A percentile compares a stretch with the other conserved stretches of the same genome.
Conservation (phyloP, 2,888 invertebrate species). For the Hyposoter dolosus region DNA sequence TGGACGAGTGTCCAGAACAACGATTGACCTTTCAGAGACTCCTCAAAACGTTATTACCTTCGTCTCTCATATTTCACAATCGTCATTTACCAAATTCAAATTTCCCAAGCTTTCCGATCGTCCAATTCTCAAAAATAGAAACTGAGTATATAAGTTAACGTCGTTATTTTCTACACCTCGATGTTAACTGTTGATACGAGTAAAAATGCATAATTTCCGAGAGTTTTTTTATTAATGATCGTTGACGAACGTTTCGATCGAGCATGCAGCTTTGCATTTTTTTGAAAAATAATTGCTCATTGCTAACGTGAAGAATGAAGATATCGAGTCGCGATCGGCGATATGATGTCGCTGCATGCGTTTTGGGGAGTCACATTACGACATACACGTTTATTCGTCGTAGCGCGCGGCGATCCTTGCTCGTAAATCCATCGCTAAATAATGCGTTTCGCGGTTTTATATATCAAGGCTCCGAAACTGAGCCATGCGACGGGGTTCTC, state of each 20-base stretch:
- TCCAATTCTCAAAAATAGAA: background rate
- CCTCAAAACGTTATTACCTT: conserved; percentile 45
- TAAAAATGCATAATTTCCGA: background rate
- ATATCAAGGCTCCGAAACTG: conserved; percentile 51
- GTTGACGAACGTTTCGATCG: background rate
- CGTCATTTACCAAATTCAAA: conserved; percentile 11
- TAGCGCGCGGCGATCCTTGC: conserved; percentile 75
- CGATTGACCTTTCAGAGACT: conserved; percentile 30
- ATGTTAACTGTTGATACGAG: background rate
- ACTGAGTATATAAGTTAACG: background rate
- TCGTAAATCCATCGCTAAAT: conserved; percentile 79
- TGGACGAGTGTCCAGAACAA: conserved; percentile 10
- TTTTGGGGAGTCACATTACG: conserved; percentile 46
- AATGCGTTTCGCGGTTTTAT: conserved; percentile 73
- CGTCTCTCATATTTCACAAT: conserved; percentile 18
- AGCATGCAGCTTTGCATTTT: background rate
- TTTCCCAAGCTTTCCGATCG: background rate
- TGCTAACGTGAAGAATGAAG: background rate
- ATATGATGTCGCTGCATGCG: conserved; percentile 42
- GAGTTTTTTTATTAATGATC: too few species aligned
- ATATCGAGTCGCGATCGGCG: background rate
- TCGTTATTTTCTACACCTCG: background rate
- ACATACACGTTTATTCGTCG: conserved; percentile 72
- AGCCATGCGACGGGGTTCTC: background rate
- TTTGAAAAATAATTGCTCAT: background rate